A percentile compares a stretch with the other conserved stretches of the same genome.
phyloP scores from a whole-genome alignment of 1,140 invertebrate genomes.

The Drosophila jambulina region DNA sequence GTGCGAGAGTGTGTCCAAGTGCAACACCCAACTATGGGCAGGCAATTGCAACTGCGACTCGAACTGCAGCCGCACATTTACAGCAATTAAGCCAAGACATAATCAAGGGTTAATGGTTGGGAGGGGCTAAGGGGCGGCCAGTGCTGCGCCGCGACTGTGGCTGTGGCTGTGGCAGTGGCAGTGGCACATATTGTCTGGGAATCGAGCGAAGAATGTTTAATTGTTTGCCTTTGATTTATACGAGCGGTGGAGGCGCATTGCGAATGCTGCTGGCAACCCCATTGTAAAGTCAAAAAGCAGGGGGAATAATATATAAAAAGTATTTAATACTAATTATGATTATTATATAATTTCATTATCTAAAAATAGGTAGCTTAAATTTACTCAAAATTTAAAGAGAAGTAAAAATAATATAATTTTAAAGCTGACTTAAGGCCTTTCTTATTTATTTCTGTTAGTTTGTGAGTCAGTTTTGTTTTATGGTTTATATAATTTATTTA shows the following conservation, averaged over 20 bases:
- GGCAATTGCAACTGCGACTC: conserved; percentile 40
- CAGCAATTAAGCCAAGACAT: conserved; percentile 57
- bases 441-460: no score
- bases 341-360: not conserved
- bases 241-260: conserved; percentile 11
- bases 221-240: conserved; percentile 50
- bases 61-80: conserved; percentile 52
- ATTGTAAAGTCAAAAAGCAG: conserved; percentile 1
- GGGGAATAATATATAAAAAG: not conserved
- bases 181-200: conserved; percentile 48
- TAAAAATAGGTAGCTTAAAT: not conserved
- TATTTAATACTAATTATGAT: not conserved
- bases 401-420: not conserved
- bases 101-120: conserved; percentile 31
- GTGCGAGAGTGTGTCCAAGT: conserved; percentile 36
- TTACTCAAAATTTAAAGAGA: not conserved
- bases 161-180: not conserved
- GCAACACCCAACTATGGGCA: conserved; percentile 48
- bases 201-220: conserved; percentile 44
- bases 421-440: not conserved
- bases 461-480: no score
- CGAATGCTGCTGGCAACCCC: not conserved
- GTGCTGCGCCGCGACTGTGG: not conserved
- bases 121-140: not conserved
- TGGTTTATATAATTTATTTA: no score